Percentiles rank a stretch among this genome's conserved stretches.
Evolutionary conservation across 2,113 vertebrate species (phyloP).

Genomic region (Laterallus jamaicensis): DNA sequence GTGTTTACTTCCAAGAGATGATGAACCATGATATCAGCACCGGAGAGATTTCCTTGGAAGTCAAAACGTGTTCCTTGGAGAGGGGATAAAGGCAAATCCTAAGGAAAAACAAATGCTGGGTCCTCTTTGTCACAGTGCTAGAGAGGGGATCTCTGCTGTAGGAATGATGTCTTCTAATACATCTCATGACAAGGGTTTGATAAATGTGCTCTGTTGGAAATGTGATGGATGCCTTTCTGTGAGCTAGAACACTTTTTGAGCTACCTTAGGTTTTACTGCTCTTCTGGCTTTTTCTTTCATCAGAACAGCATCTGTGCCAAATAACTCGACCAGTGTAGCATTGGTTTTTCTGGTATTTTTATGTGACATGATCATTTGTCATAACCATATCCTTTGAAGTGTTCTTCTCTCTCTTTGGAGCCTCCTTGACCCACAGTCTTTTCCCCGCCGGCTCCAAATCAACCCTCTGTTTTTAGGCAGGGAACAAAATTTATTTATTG

Average conservation of each 20-base stretch:
- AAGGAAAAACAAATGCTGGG: not conserved
- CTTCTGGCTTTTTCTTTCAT: not conserved
- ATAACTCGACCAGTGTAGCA: not conserved
- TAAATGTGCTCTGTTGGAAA: not conserved
- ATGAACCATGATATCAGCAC: not conserved
- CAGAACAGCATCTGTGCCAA: not conserved
- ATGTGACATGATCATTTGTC: not conserved
- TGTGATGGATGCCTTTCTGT: not conserved
- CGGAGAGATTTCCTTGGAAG: not conserved
- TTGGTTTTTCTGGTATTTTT: not conserved
- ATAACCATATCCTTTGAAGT: not conserved
- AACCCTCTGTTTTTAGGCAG: not conserved
- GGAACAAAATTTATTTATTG: not conserved
- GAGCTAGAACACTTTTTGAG: not conserved
- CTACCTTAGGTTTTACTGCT: not conserved
- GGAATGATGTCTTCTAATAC: not conserved
- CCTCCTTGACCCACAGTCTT: not conserved
- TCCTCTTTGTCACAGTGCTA: not conserved
- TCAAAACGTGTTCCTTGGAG: not conserved
- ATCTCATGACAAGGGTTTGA: not conserved
- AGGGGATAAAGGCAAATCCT: not conserved
- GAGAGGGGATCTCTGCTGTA: not conserved
- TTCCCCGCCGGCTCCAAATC: not conserved
- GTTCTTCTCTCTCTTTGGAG: not conserved
- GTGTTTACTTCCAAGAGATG: not conserved